A percentile compares a stretch with the other conserved stretches of the same genome.
phyloP scores from a whole-genome alignment of 2,113 vertebrate genomes.

The Suricata suricatta region DNA sequence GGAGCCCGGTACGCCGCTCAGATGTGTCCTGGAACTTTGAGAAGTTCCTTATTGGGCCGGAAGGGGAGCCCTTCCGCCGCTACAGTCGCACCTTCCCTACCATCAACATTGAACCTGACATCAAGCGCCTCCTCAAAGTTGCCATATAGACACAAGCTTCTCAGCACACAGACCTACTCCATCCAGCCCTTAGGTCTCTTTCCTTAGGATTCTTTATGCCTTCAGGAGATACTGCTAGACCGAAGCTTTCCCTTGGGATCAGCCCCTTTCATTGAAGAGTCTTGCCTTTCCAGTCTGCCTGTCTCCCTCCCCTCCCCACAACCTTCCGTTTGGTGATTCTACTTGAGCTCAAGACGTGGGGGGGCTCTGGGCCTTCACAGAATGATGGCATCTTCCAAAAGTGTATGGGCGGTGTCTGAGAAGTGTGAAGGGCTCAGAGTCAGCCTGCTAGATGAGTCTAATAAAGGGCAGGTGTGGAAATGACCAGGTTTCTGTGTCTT shows the following conservation, averaged over 20 bases:
- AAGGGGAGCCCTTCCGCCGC: conserved; percentile 96
- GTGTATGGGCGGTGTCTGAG: conserved; percentile 85
- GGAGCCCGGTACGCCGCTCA: conserved; percentile 92
- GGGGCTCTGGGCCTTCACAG: conserved; percentile 86
- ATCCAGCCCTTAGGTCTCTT: neutral
- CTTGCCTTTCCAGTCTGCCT: neutral
- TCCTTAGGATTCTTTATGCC: neutral
- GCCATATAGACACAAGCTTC: conserved; percentile 86
- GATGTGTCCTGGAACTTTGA: conserved; percentile 99
- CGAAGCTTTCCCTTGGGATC: neutral
- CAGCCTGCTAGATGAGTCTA: conserved; percentile 39
- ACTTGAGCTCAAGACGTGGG: neutral
- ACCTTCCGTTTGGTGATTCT: neutral
- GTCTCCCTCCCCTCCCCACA: neutral
- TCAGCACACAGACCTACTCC: neutral
- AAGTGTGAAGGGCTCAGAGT: conserved; percentile 80
- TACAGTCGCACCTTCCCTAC: conserved; percentile 93
- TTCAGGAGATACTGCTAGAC: neutral
- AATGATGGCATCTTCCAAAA: conserved; percentile 92
- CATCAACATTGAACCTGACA: conserved; percentile 93
- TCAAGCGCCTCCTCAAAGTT: conserved; percentile 94
- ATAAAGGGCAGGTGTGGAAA: conserved; percentile 74
- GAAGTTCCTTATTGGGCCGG: conserved; percentile 96
- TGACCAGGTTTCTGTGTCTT: conserved; percentile 6
- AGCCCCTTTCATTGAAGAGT: neutral